Conservation (phyloP, 2,888 invertebrate species). For the Dolomedes plantarius region DNA sequence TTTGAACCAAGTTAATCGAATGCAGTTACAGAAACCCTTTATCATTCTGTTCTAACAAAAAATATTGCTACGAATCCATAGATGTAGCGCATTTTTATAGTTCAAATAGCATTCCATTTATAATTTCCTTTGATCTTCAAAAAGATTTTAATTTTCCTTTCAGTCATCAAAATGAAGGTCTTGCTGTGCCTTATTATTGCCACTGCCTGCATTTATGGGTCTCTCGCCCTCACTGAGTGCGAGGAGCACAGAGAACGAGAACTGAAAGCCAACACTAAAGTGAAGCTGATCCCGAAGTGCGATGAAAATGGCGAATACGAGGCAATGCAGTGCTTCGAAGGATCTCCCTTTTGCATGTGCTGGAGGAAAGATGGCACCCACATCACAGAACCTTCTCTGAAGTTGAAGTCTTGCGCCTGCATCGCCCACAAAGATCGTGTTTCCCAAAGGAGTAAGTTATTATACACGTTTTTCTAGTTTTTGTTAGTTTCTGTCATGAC, state of each 20-base stretch:
- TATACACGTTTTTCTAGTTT: too few species aligned
- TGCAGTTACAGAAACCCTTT: too few species aligned
- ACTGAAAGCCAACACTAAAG: not conserved
- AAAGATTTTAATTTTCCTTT: too few species aligned
- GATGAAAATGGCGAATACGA: slow-evolving; percentile 24
- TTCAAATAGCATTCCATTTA: too few species aligned
- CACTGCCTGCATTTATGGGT: not conserved
- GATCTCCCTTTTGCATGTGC: slow-evolving; percentile 39
- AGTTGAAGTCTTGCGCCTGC: slow-evolving; percentile 31
- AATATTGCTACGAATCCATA: too few species aligned
- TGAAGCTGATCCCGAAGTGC: slow-evolving; percentile 31
- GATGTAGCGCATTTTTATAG: too few species aligned
- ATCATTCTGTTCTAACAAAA: too few species aligned
- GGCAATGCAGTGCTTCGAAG: slow-evolving; percentile 36
- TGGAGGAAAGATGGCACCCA: slow-evolving; percentile 24
- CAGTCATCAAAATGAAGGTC: slow-evolving; percentile 12
- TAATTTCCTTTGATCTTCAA: too few species aligned
- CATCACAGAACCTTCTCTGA: not conserved
- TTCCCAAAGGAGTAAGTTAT: not conserved
- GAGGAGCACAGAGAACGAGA: slow-evolving; percentile 11
- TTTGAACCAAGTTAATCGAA: too few species aligned
- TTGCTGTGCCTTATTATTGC: not conserved
- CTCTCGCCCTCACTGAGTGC: slow-evolving; percentile 30
- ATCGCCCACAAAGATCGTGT: slow-evolving; percentile 15
- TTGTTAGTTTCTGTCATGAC: too few species aligned